Base-by-base conservation (phyloP, 2,797 vertebrate genomes). In the Diglossa cyanea region DNA sequence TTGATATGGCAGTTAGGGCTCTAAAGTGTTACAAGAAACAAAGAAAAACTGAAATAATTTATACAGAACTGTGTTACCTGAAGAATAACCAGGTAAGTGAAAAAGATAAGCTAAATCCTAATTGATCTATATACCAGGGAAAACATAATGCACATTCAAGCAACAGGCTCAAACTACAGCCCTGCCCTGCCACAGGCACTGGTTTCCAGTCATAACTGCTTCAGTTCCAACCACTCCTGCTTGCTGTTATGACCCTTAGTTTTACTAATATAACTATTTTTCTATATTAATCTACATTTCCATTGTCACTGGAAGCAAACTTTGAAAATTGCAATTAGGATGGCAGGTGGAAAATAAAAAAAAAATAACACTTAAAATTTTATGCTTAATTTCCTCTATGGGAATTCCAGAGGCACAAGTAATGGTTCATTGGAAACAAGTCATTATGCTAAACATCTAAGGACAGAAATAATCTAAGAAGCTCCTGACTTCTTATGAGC, bases 381-480 rank as follows among this genome's bases (percentile, higher is more conserved):
- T 88, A 90, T 73, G 68, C 75, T 40, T 87, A 33, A 85, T 96
- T 91, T 95, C 75, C 55, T 91, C 54, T 62, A 14, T 75, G 75
- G 76, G 70, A 94, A 90, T 90, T 94, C 86, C 55, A 94, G 94
- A 92, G 94, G 88, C 89, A 96, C 79, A 90, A 79, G 81, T 73
- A 91, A 88, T 57, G 68, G 88, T 93, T 96, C 96, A 67, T 77
- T 95, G 93, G 93, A 94, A 97, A 95, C 75, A 90, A 94, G 90
- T 95, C 88, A 93, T 97, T 96, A 92, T 85, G 73, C 71, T 93
- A 94, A 94, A 94, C 80, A 95, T 91, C 85, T 86, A 94, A 96
- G 86, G 78, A 95, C 85, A 92, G 61, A 95, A 96, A 96, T 86
- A 93, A 96, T 87, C 87, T 92, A 39, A 79, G 79, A 94, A 94